Base-by-base conservation (phyloP, 2,888 invertebrate species). In the Cheilosia vulpina region DNA sequence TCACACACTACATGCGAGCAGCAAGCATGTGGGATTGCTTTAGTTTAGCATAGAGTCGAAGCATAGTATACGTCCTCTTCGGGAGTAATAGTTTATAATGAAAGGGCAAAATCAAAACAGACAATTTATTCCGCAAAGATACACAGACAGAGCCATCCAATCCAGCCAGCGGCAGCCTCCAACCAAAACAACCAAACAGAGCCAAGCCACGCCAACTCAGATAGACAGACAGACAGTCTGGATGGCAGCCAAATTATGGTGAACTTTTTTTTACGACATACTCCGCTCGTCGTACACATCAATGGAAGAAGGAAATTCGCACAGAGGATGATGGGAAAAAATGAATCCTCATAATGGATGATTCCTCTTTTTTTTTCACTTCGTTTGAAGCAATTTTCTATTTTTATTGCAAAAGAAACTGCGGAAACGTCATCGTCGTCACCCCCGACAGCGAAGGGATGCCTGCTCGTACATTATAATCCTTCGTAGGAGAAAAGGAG, bases 221-320 rank as follows among this genome's bases (percentile, higher is more conserved):
- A 63, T 57, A 73, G 63, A 47, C 66, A 78, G 77, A 60, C 69
- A 53, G 78, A 78, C 53, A 78, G 78, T 71, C 78, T 71, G 78
- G 78, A 78, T 78, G 69, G 69, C 78, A 71, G 78, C 78, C 78
- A 78, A 78, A 78, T 78, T 71, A 78, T 78, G 34, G 62, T 21
- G 41, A 63, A 31, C 31, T 55, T 63, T 47, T 27, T 63, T 63
- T 71, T 63, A 57, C 63, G 78, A 78, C 78, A 69, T 62, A 34
- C 47, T 71, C 76, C 19, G 53, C 21, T 55, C 45, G 62, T 55
- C 60, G 41, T 50, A 34, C 60, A 52, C 57, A 53, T 69, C 77
- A 77, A 77, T 77, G 69, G 55, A 47, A 53, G 11, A 55, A 21
- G 11, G 45, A 55, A 66, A 41, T 60, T 34, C 45, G 31, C 43